Evolutionary conservation across 2,113 vertebrate species (phyloP), one percentile per base, ranked within the genome.

Genomic region (Mola mola): DNA sequence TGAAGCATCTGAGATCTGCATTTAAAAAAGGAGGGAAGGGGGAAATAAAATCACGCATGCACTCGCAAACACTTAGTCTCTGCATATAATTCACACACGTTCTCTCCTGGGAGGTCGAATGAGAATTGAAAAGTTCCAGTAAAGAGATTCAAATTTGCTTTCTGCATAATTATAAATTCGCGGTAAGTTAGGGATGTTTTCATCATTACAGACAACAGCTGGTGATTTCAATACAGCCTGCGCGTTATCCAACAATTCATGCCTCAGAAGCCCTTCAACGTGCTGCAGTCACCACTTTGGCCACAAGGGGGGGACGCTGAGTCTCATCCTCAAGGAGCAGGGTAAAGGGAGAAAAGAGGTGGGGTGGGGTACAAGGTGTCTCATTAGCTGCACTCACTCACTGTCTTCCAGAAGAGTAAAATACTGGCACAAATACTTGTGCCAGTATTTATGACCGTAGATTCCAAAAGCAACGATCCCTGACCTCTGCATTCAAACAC

Each of bases 301-400:
- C 91, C 91, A 91, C 91, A 86, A 92, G 92, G 84, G 89, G 37
- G 91, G 91, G 78, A 61, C 49, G 34, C 19, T 85, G 82, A 71
- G 78, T 69, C 67, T 63, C 51, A 43, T 44, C 29, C 43, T 4
- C 3, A 5, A 0, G 4, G 19, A n/a, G 63, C 2, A 16, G n/a
- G 24, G 13, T 36, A 15, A 12, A 26, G 7, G 3, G 7, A 17
- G n/a, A 10, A 20, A 19, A 8, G 10, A 9, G 47, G 6, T n/a
- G 9, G 17, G 28, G 49, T n/a, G 19, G 21, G 15, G 8, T 2
- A 22, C 0, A 12, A n/a, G 19, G 57, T 3, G 43, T n/a, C n/a
- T n/a, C n/a, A n/a, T n/a, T n/a, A n/a, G n/a, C n/a, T n/a, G n/a
- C n/a, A n/a, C n/a, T n/a, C n/a, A n/a, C n/a, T n/a, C n/a, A n/a